Base-by-base conservation (phyloP, 2,113 vertebrate genomes). In the Peromyscus californicus region DNA sequence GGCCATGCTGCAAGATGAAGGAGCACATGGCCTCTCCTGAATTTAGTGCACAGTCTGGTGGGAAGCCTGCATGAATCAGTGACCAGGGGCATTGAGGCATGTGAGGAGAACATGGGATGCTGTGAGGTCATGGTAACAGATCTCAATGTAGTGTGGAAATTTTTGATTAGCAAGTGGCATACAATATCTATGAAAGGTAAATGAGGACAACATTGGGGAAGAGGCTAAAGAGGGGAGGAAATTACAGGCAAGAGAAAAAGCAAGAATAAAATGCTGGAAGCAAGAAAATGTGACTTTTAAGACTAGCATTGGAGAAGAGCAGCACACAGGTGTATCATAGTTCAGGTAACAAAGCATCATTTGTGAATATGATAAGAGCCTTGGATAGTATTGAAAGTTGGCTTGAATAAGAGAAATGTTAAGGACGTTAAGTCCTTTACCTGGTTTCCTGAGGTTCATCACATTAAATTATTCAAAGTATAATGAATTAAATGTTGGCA, bases 11-110 rank as follows among this genome's bases (percentile, higher is more conserved):
- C 12, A 17, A 42, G n/a, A 24, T 67, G 24, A 90, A 75, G 39
- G 26, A 33, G 57, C 65, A 63, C 1, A 0, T 12, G 54, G 8
- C 3, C 22, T 95, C 54, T 45, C 22, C 39, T 33, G 45, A 0
- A 0, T 7, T 33, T 3, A 84, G 22, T 21, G 86, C 42, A 33
- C 39, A 45, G 0, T 63, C 13, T 7, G 1, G 0, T 19, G 9
- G 19, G 17, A 87, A 78, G 29, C 36, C 7, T 13, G 31, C 67
- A 0, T 21, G 29, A 65, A 26, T 45, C 11, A 54, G 70, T 0
- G 36, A 75, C 3, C 51, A 51, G 69, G 7, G 26, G 9, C 13
- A 12, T 42, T 61, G 36, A 29, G 1, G 6, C 11, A 83, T 8
- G 1, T 29, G 0, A 22, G 13, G 39, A 26, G 42, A 87, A 31